phyloP scores from a whole-genome alignment of 2,113 vertebrate species.

The Guaruba guarouba region DNA sequence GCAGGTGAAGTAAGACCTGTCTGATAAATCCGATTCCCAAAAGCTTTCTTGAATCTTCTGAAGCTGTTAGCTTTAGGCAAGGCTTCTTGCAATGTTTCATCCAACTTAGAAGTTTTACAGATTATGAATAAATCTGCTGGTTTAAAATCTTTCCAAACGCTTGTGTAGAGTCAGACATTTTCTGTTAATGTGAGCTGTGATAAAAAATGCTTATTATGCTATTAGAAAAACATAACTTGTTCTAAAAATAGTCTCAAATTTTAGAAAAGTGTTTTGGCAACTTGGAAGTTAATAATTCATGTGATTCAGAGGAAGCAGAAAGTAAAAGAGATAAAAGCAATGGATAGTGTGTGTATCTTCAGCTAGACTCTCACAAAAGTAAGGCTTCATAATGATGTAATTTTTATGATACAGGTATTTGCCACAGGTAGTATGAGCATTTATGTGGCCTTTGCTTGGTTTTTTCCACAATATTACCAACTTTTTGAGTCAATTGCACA shows the following conservation, averaged over 20 bases:
- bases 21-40: neutral
- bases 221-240: neutral
- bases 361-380: neutral
- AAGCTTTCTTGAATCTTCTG: neutral
- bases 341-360: fast-evolving
- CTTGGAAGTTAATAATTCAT: neutral
- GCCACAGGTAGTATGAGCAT: too few relatives aligned
- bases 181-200: neutral
- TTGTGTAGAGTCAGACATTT: neutral
- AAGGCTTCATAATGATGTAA: neutral
- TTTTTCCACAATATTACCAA: neutral
- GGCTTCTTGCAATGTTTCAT: neutral
- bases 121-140: neutral
- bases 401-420: neutral
- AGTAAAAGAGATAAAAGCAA: neutral
- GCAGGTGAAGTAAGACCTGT: neutral
- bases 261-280: neutral
- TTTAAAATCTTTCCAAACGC: neutral
- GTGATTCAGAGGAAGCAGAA: neutral
- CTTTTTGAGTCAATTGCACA: neutral
- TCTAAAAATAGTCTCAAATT: neutral
- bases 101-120: neutral
- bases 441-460: neutral
- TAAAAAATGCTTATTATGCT: neutral
- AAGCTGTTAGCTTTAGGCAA: neutral